A percentile compares a stretch with the other conserved stretches of the same genome.
Conservation (phyloP, 2,888 invertebrate genomes). For the Catocala fraxini region DNA sequence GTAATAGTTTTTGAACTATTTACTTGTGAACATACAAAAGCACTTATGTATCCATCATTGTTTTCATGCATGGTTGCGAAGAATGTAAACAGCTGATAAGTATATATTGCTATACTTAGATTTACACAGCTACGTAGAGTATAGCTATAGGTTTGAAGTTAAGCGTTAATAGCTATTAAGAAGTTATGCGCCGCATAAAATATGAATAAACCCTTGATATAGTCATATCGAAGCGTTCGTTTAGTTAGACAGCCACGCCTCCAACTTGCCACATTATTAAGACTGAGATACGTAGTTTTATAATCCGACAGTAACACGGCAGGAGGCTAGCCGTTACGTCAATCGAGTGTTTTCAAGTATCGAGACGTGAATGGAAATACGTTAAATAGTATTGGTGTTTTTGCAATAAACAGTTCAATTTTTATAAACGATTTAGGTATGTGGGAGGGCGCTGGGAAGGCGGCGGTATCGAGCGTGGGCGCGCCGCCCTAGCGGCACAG, state of each 20-base stretch:
- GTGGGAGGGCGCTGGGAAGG: constrained; percentile 83
- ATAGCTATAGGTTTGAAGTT: constrained; percentile 6
- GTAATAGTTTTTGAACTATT: constrained; percentile 3
- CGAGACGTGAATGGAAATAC: constrained; percentile 28
- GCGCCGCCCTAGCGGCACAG: constrained; percentile 81
- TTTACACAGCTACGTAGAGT: too few species aligned
- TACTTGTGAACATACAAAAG: constrained; percentile 1
- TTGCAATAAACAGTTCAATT: constrained; percentile 69
- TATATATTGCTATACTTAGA: background rate
- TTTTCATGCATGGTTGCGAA: background rate
- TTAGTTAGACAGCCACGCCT: constrained; percentile 53
- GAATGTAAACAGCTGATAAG: constrained; percentile 8
- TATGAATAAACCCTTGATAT: constrained; percentile 50
- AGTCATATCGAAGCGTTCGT: constrained; percentile 41
- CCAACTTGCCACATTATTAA: constrained; percentile 44
- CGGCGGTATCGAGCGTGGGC: constrained; percentile 86
- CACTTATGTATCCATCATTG: background rate
- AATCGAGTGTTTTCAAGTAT: constrained; percentile 17
- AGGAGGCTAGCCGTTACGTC: constrained; percentile 12
- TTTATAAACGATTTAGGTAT: constrained; percentile 79
- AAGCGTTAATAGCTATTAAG: constrained; percentile 22
- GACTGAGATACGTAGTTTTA: constrained; percentile 37
- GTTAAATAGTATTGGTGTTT: constrained; percentile 45
- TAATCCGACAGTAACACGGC: constrained; percentile 21
- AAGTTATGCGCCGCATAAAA: constrained; percentile 25